Evolutionary conservation across 2,797 vertebrate genomes (phyloP).

Genomic region (Pogonophryne albipinna): DNA sequence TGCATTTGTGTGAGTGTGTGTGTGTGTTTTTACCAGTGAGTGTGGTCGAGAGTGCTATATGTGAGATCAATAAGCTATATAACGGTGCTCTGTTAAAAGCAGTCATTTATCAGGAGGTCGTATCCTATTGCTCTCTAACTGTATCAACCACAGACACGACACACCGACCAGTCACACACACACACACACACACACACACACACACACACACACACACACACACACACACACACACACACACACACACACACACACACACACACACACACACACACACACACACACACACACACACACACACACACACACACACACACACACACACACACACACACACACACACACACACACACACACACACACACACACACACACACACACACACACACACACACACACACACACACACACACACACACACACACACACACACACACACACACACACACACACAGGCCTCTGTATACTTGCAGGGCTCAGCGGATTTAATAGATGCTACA

Average conservation of each 20-base stretch:
- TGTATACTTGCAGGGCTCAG: slow-evolving; percentile 52
- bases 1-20: background rate
- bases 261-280: background rate
- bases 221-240: too few species aligned
- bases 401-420: background rate
- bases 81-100: slow-evolving; percentile 50
- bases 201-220: too few species aligned
- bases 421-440: background rate
- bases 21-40: slow-evolving; percentile 35
- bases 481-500: slow-evolving; percentile 54
- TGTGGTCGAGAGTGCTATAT: slow-evolving; percentile 36
- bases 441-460: slow-evolving; percentile 31
- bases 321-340: too few species aligned
- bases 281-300: background rate
- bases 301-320: too few species aligned
- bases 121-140: slow-evolving; percentile 22
- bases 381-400: background rate
- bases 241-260: background rate
- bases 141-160: background rate
- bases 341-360: too few species aligned
- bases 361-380: background rate
- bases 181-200: too few species aligned
- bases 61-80: slow-evolving; percentile 65
- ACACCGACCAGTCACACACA: background rate
- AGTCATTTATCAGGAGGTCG: slow-evolving; percentile 49